Base-by-base conservation (phyloP, 2,797 vertebrate species). In the Peromyscus attwateri region DNA sequence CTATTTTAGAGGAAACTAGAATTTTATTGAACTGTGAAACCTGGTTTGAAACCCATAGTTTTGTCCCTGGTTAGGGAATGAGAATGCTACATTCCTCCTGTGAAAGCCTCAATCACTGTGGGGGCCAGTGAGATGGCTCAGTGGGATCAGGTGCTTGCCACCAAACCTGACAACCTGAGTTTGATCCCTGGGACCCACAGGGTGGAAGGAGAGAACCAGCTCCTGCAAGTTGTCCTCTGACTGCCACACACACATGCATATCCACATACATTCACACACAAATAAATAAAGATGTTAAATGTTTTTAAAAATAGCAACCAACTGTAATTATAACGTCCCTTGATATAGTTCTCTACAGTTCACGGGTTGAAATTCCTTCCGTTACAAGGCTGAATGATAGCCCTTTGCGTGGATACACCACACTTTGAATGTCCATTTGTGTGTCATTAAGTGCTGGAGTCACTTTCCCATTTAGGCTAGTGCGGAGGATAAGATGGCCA, bases 1-100 rank as follows among this genome's bases (percentile, higher is more conserved):
- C 37, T 3, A 23, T 34, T 85, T 81, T 4, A 1, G 17, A 23
- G n/a, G 11, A 34, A 70, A 57, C 8, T 11, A 8, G 6, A 57
- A 91, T 81, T 70, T 95, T 70, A 82, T 11, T 37, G n/a, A 40
- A 55, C 31, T 66, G 8, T 93, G 90, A 97, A 60, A 71, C 55
- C 8, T 81, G 25, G 13, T 52, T 81, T 92, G 83, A 87, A 75
- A 87, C 64, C 34, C n/a, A n/a, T 7, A 91, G n/a, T 23, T 55
- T 85, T 64, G 37, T 68, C n/a, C 4, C 4, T 25, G 27, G 46
- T 12, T 43, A 85, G 82, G 66, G 66, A 57, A 21, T 77, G 49
- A 62, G 46, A 64, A 75, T 49, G 46, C 1, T 0, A 14, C 25
- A 0, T 3, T 73, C 29, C 77, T 75, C 11, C 62, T 37, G n/a